phyloP scores from a whole-genome alignment of 1,140 invertebrate species.

The Cecropterus lyciades region DNA sequence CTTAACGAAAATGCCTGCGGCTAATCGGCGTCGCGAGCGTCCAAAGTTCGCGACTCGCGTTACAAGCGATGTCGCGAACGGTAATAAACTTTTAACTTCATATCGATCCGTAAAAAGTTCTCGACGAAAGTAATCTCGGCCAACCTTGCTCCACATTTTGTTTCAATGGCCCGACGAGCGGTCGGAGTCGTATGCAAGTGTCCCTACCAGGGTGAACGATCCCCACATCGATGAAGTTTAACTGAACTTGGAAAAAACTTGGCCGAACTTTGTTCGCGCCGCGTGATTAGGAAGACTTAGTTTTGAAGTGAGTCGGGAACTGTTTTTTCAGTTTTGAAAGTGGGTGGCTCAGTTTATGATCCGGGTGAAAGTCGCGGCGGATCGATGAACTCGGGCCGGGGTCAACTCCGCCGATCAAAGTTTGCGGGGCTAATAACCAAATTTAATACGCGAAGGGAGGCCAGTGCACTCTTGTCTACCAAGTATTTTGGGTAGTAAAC shows the following conservation, averaged over 20 bases:
- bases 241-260: slow-evolving; percentile 81
- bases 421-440: slow-evolving; percentile 79
- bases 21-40: slow-evolving; percentile 29
- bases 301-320: slow-evolving; percentile 80
- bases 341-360: slow-evolving; percentile 83
- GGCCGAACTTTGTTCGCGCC: slow-evolving; percentile 76
- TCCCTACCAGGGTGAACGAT: slow-evolving; percentile 78
- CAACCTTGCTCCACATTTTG: slow-evolving; percentile 83
- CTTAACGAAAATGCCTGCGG: slow-evolving; percentile 50
- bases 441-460: slow-evolving; percentile 75
- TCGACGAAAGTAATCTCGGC: slow-evolving; percentile 74
- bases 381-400: slow-evolving; percentile 78
- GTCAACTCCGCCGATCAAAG: slow-evolving; percentile 78
- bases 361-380: slow-evolving; percentile 80
- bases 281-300: slow-evolving; percentile 84
- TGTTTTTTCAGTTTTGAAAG: slow-evolving; percentile 83
- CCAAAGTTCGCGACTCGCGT: slow-evolving; percentile 45
- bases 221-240: slow-evolving; percentile 78
- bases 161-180: slow-evolving; percentile 65
- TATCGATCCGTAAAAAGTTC: slow-evolving; percentile 80
- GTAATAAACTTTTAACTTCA: slow-evolving; percentile 77
- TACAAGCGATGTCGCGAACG: slow-evolving; percentile 55
- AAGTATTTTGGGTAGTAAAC: slow-evolving; percentile 43
- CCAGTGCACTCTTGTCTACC: slow-evolving; percentile 55
- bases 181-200: slow-evolving; percentile 77